Evolutionary conservation across 2,888 invertebrate species (phyloP).

Genomic region (Heliconius sara): DNA sequence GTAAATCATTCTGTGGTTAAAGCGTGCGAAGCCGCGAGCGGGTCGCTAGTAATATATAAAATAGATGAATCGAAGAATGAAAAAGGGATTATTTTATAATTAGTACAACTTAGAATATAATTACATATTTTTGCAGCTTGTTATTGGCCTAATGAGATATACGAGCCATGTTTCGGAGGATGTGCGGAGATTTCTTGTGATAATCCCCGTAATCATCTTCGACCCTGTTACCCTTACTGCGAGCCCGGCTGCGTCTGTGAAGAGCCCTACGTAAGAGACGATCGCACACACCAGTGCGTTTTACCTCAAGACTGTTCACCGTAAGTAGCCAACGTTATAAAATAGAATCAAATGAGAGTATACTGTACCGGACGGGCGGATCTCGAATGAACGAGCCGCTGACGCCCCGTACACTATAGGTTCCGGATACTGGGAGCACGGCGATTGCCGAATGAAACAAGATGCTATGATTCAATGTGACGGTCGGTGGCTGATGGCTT

Average conservation of each 20-base stretch:
- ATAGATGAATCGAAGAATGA: too few relatives aligned
- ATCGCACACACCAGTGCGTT: slow-evolving; percentile 77
- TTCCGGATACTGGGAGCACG: too few relatives aligned
- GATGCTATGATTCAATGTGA: too few relatives aligned
- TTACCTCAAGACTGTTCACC: slow-evolving; percentile 77
- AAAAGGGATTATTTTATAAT: neutral
- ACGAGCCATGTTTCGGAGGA: slow-evolving; percentile 78
- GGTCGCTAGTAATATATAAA: too few relatives aligned
- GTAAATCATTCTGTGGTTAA: too few relatives aligned
- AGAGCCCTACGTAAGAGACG: slow-evolving; percentile 77
- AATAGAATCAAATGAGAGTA: neutral
- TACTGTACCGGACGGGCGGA: too few relatives aligned
- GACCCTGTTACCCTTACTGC: slow-evolving; percentile 80
- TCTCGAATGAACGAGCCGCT: too few relatives aligned
- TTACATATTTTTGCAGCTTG: slow-evolving; percentile 61
- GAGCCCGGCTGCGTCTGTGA: slow-evolving; percentile 79
- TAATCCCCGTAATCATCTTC: slow-evolving; percentile 77
- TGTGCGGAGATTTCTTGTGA: slow-evolving; percentile 79
- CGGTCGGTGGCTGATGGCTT: too few relatives aligned
- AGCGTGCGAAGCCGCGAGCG: too few relatives aligned
- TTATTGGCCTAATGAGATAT: slow-evolving; percentile 76
- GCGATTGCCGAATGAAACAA: too few relatives aligned
- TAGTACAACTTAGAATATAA: neutral
- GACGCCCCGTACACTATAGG: too few relatives aligned
- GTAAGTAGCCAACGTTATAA: slow-evolving; percentile 56